phyloP scores from a whole-genome alignment of 1,140 invertebrate species.

The Formica selysi region DNA sequence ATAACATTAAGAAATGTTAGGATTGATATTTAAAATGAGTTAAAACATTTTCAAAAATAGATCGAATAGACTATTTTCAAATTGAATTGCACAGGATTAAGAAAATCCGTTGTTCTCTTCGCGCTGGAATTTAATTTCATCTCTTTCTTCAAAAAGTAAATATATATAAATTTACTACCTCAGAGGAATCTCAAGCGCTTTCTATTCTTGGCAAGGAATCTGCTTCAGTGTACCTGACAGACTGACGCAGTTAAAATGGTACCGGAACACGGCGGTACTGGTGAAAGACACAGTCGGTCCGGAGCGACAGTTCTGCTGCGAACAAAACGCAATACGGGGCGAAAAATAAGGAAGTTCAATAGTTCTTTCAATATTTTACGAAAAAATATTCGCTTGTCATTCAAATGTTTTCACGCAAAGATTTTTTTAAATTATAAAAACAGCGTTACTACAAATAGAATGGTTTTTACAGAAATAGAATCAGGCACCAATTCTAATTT shows the following conservation, averaged over 20 bases:
- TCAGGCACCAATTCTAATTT: constrained; percentile 11
- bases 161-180: constrained; percentile 39
- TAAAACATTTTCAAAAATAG: background rate
- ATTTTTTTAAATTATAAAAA: background rate
- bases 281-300: constrained; percentile 67
- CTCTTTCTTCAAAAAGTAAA: background rate
- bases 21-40: background rate
- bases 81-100: background rate
- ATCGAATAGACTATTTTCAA: background rate
- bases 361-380: constrained; percentile 20
- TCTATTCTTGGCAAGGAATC: constrained; percentile 25
- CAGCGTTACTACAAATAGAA: background rate
- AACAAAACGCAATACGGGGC: constrained; percentile 8
- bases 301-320: constrained; percentile 72
- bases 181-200: constrained; percentile 17
- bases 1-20: background rate
- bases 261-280: constrained; percentile 47
- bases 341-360: constrained; percentile 48
- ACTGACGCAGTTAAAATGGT: constrained; percentile 42
- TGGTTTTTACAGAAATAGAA: background rate
- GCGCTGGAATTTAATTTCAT: background rate
- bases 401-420: background rate
- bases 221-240: constrained; percentile 65
- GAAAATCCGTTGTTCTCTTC: background rate
- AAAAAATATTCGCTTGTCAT: background rate